These are phyloP conservation scores for Gambelia wislizenii DNA, from an alignment of 2,797 vertebrate species.

Conservation along the genomic window DNA sequence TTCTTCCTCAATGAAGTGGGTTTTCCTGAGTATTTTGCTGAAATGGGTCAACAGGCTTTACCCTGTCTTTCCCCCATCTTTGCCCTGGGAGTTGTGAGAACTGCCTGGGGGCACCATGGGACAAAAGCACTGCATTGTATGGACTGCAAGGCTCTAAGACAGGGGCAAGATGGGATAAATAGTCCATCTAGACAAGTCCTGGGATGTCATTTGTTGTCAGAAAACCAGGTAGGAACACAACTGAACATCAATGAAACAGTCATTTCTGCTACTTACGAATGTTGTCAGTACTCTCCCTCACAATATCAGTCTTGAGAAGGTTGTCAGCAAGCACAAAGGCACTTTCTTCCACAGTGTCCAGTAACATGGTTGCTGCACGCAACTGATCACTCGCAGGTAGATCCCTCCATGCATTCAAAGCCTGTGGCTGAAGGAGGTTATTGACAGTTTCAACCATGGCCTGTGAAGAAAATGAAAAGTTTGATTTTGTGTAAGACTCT, in stretches of 20 bases:
- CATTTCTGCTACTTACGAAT: conserved; percentile 88
- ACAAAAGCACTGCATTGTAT: too few relatives aligned
- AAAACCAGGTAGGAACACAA: neutral
- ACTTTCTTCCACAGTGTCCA: conserved; percentile 97
- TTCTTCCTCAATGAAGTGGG: too few relatives aligned
- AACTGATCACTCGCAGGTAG: conserved; percentile 91
- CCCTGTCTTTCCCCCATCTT: too few relatives aligned
- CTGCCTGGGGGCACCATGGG: too few relatives aligned
- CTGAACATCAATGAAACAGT: neutral
- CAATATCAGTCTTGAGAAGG: conserved; percentile 97
- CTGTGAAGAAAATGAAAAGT: conserved; percentile 75
- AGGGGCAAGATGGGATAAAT: too few relatives aligned
- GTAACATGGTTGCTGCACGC: conserved; percentile 92
- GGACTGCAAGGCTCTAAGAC: too few relatives aligned
- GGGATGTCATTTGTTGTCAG: conserved; percentile 8
- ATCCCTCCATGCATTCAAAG: conserved; percentile 90
- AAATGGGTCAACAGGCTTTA: too few relatives aligned
- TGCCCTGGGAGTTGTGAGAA: too few relatives aligned
- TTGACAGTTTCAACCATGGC: conserved; percentile 99
- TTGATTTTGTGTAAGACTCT: conserved; percentile 40
- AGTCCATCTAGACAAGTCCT: too few relatives aligned
- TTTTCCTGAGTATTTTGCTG: too few relatives aligned
- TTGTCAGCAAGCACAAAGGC: conserved; percentile 98
- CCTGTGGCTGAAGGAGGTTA: conserved; percentile 94
- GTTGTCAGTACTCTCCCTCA: conserved; percentile 96